Evolutionary conservation across 2,888 invertebrate genomes (phyloP), one percentile per base, ranked within the genome.

Genomic region (Acrobeloides nanus): DNA sequence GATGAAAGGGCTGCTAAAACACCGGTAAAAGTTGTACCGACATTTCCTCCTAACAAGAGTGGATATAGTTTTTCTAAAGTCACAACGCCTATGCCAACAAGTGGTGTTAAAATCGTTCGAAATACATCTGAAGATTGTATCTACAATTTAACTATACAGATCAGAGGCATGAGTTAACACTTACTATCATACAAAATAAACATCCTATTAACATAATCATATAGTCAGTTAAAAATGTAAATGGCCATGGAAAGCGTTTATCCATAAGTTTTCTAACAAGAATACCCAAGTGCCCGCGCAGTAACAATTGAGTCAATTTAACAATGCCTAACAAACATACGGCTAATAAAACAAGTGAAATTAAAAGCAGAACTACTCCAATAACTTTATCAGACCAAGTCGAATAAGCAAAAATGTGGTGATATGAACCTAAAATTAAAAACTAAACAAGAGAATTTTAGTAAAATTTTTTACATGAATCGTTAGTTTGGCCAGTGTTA

Each of bases 11-110:
- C 66, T 18, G 68, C 80, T 15, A 81, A 62, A 6, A 80, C 59
- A 7, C 79, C 78, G 1, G 80, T 81, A n/a, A 78, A 78, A 0
- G 81, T 81, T 3, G 81, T 81, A 6, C 81, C 81, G 45, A 81
- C 75, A 64, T 81, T 81, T 18, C 80, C 75, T 6, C 81, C 81
- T 5, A 81, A 68, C 4, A 80, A 80, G 38, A 81, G 66, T 15
- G 65, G 80, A 60, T 80, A 81, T 68, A 80, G 77, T 38, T 80
- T 67, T 40, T 80, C 79, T 17, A 81, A 63, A 4, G 62, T 56
- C 17, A 69, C 58, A 4, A 66, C 64, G 7, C 67, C 80, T 4
- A 80, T 70, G 10, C 81, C 81, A 12, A 80, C 81, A 17, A 81
- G 69, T 1, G 81, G 81, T 2, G 81, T 81, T n/a, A 81, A 66